A percentile compares a stretch with the other conserved stretches of the same genome.
These are phyloP conservation scores for Chaitophorus viminalis DNA, from an alignment of 2,888 invertebrate species.

Conservation along the genomic window DNA sequence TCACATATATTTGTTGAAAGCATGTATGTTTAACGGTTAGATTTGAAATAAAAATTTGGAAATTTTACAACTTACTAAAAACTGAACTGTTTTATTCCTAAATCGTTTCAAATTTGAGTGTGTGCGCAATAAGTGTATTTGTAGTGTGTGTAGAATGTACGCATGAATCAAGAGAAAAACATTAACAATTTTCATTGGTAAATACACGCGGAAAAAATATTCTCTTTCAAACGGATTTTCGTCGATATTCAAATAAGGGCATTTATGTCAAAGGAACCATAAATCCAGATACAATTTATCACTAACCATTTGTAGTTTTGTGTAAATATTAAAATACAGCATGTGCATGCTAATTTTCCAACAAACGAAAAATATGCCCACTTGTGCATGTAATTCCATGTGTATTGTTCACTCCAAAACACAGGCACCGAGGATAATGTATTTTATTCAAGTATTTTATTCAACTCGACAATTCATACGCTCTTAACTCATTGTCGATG, in stretches of 20 bases:
- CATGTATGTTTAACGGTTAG: too few species aligned
- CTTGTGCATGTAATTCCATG: neutral
- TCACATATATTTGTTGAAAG: too few species aligned
- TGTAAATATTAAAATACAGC: constrained; percentile 16
- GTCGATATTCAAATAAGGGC: constrained; percentile 13
- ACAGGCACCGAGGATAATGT: neutral
- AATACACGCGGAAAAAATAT: neutral
- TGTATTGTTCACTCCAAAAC: neutral
- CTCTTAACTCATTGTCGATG: neutral
- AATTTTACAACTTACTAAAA: too few species aligned
- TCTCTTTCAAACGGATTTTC: neutral
- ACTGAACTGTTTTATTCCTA: too few species aligned
- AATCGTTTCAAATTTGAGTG: too few species aligned
- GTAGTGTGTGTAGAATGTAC: too few species aligned
- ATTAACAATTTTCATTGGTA: neutral
- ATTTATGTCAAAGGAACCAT: neutral
- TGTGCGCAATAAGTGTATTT: too few species aligned
- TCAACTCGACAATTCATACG: neutral
- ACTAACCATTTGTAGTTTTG: neutral
- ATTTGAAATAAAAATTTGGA: too few species aligned
- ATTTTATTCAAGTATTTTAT: neutral
- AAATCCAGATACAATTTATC: neutral
- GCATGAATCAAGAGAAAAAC: neutral
- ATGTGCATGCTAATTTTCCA: neutral
- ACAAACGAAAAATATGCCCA: constrained; percentile 20